phyloP scores from a whole-genome alignment of 2,797 vertebrate species.

The Thaleichthys pacificus region DNA sequence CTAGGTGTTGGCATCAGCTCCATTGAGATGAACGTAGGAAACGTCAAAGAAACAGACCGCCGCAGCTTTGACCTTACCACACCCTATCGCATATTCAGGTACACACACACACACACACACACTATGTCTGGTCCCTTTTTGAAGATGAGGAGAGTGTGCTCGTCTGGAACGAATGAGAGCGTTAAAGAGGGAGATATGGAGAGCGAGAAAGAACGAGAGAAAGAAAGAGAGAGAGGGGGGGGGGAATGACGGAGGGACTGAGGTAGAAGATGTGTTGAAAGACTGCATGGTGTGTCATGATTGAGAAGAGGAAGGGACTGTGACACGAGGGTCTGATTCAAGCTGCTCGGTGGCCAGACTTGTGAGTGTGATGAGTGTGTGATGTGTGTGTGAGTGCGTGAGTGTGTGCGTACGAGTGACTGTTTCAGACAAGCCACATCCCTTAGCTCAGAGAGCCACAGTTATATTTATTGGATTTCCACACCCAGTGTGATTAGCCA shows the following conservation, averaged over 20 bases:
- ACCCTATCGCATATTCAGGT: constrained; percentile 93
- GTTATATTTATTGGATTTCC: no score
- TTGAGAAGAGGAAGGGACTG: constrained; percentile 48
- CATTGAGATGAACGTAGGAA: constrained; percentile 95
- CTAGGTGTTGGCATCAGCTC: constrained; percentile 89
- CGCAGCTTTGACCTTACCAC: constrained; percentile 91
- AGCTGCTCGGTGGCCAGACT: constrained; percentile 11
- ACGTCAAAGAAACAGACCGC: constrained; percentile 86
- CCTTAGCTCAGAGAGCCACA: not conserved
- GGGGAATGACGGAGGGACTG: not conserved
- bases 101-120: constrained; percentile 11
- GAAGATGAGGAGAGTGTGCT: constrained; percentile 20
- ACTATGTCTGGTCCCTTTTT: constrained; percentile 4
- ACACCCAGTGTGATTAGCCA: no score
- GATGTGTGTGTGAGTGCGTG: constrained; percentile 11
- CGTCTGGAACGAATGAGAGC: constrained; percentile 20
- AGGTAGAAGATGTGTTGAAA: not conserved
- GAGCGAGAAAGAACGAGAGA: not conserved
- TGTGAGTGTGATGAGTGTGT: constrained; percentile 27
- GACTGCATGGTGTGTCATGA: not conserved
- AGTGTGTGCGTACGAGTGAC: not conserved
- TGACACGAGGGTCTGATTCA: constrained; percentile 33
- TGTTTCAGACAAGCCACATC: not conserved
- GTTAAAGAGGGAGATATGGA: constrained; percentile 8
- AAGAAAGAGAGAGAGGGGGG: not conserved